Conservation (phyloP, 2,113 vertebrate genomes). For the Laticauda laticaudata region DNA sequence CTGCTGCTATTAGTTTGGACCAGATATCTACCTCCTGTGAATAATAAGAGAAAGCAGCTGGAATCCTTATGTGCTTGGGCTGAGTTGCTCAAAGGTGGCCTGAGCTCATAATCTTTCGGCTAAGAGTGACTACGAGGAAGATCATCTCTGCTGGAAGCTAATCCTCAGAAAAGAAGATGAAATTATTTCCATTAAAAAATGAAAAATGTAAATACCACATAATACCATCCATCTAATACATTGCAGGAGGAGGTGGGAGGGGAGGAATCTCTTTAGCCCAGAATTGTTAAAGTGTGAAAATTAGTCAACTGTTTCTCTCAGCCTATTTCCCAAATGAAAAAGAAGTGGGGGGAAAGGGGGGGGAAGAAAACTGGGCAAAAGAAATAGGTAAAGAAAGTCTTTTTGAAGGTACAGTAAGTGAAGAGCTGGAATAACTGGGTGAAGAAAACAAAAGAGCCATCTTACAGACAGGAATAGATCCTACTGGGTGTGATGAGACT, state of each 20-base stretch:
- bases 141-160: constrained; percentile 13
- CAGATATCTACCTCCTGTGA: neutral
- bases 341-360: accelerated
- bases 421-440: neutral
- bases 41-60: neutral
- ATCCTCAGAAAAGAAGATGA: neutral
- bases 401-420: neutral
- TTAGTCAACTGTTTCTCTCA: neutral
- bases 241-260: neutral
- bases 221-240: neutral
- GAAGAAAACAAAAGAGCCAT: neutral
- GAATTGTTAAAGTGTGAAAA: neutral
- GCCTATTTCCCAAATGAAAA: neutral
- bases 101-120: neutral
- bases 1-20: neutral
- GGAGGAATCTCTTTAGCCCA: neutral
- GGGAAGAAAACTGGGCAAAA: neutral
- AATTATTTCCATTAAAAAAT: neutral
- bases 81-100: neutral
- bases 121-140: neutral
- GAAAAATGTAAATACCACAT: neutral
- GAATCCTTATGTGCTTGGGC: neutral
- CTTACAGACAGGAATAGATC: neutral
- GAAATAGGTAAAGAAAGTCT: neutral
- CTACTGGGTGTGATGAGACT: neutral